Evolutionary conservation across 2,888 invertebrate species (phyloP), one percentile per base, ranked within the genome.

Genomic region (Merodon equestris): DNA sequence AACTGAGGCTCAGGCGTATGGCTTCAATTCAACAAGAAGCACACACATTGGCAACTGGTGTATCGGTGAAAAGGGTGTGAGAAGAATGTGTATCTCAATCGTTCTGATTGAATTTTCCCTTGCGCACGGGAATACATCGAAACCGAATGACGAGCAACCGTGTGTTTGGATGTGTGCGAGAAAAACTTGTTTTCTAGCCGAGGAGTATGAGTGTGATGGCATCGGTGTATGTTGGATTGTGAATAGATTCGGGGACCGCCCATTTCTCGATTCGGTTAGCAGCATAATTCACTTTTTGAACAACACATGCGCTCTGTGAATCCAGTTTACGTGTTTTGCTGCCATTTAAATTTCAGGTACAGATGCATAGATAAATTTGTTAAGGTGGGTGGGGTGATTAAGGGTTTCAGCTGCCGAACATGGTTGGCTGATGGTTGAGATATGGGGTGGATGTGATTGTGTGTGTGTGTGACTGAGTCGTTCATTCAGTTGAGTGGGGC

Each of bases 331-430:
- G 42, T 44, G 36, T 42, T 40, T 45, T 44, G 40, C 75, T 75
- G 70, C 75, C 70, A 75, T 75, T 70, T 75, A 48, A 54, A 18
- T 70, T 51, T 36, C 72, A 67, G 77, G 73, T 77, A 67, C 10
- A 19, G 40, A 42, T 58, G 27, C 50, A 45, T 61, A 67, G 56
- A 67, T 66, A 47, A 38, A 0, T 47, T 44, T 27, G 36, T 27
- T 10, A 48, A 68, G 61, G 77, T 77, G 73, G 77, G 77, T 77
- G 77, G 77, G 73, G 57, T 77, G 77, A 57, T 63, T 58, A 67
- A 56, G 73, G 73, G 57, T 68, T 77, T 77, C 77, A 77, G 77
- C 77, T 77, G 73, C 61, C 50, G 12, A 51, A 9, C 57, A 53
- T 73, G 77, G 67, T 77, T 77, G 27, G 27, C 27, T 27, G 27